Evolutionary conservation across 2,113 vertebrate species (phyloP).

Genomic region (Otocyon megalotis): DNA sequence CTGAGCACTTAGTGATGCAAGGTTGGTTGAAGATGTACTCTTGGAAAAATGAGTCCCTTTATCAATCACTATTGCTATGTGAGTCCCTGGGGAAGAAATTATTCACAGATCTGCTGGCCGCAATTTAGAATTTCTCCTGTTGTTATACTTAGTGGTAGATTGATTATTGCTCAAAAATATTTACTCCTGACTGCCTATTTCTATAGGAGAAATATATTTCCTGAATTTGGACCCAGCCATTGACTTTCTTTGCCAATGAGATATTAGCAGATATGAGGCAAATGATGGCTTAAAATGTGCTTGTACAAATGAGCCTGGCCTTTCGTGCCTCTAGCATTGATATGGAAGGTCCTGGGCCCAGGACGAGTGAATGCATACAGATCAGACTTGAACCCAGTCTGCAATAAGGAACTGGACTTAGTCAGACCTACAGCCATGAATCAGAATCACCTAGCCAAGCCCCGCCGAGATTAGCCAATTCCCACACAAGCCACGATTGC

Average conservation of each 20-base stretch:
- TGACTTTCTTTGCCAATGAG: neutral
- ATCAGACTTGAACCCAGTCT: neutral
- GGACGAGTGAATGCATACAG: neutral
- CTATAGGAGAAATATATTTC: neutral
- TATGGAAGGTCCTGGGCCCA: neutral
- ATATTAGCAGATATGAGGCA: neutral
- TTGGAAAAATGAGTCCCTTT: constrained; percentile 35
- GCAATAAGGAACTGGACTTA: neutral
- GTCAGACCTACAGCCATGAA: neutral
- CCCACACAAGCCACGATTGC: neutral
- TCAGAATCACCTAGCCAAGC: neutral
- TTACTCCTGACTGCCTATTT: neutral
- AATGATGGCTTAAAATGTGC: neutral
- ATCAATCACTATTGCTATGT: neutral
- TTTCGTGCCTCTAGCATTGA: neutral
- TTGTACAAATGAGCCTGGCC: neutral
- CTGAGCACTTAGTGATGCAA: fast-evolving
- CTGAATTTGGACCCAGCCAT: neutral
- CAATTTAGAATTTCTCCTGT: neutral
- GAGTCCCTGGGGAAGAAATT: neutral
- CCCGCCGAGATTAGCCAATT: neutral
- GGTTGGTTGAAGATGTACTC: neutral
- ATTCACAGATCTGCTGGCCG: neutral
- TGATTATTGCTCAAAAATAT: constrained; percentile 14
- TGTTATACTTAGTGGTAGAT: neutral